Base-by-base conservation (phyloP, 37 sponge, comb jelly and placozoan genomes). In the Bolinopsis microptera region DNA sequence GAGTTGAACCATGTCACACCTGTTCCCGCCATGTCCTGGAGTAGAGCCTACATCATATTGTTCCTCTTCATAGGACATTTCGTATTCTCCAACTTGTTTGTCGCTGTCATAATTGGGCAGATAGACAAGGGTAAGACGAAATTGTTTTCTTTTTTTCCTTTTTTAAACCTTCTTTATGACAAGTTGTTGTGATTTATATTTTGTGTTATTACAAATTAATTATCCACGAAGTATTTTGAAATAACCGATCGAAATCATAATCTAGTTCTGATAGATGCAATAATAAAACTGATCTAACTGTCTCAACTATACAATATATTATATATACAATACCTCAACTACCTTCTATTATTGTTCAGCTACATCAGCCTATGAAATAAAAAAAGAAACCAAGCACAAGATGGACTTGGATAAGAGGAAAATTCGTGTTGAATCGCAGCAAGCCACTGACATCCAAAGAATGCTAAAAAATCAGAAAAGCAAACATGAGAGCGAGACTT, bases 61-160 rank as follows among this genome's bases (percentile, higher is more conserved):
- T 72, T 72, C 75, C 75, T 72, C 5, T 72, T 72, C 31, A 72
- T 72, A 3, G 75, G 75, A 3, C 75, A 72, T n/a, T 72, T 72
- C 31, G 75, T 72, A 8, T 72, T 72, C 26, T 72, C 75, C 75
- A 72, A 72, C 31, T n/a, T 72, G 3, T 72, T 72, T 28, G 75
- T 72, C 31, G 75, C 75, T 21, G 75, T 72, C 26, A 72, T 72
- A 23, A 72, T 72, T 28, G 75, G 75, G 31, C 75, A 72, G 31
- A 72, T 72, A 8, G 75, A 72, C 26, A 72, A 72, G 18, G 75
- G 75, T 72, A 21, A 72, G 31, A n/a, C n/a, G n/a, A n/a, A n/a
- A n/a, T n/a, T n/a, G n/a, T n/a, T n/a, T n/a, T n/a, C n/a, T n/a
- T n/a, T n/a, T n/a, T n/a, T n/a, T n/a, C n/a, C n/a, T n/a, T n/a